Conservation (phyloP, 2,888 invertebrate species). For the Colletes collaris region DNA sequence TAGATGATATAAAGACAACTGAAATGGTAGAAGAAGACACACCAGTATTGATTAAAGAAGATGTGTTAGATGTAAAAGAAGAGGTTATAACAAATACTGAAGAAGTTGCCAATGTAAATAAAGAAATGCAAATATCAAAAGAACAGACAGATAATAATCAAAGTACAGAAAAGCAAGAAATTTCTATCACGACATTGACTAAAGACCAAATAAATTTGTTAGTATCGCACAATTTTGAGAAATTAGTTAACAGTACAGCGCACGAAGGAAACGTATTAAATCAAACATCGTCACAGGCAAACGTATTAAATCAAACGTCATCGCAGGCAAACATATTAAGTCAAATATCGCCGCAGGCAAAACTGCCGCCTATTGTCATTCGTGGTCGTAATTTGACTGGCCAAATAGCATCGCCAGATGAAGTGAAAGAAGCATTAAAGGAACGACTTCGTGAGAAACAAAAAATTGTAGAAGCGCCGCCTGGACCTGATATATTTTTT, state of each 20-base stretch:
- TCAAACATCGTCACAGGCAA: slow-evolving; percentile 56
- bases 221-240: slow-evolving; percentile 26
- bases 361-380: slow-evolving; percentile 29
- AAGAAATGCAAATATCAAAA: slow-evolving; percentile 11
- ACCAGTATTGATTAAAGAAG: slow-evolving; percentile 40
- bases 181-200: slow-evolving; percentile 16
- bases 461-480: slow-evolving; percentile 80
- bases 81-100: slow-evolving; percentile 13
- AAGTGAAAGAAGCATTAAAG: slow-evolving; percentile 85
- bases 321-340: slow-evolving; percentile 24
- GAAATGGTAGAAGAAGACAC: slow-evolving; percentile 45
- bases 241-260: slow-evolving; percentile 19
- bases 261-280: slow-evolving; percentile 31
- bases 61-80: slow-evolving; percentile 23
- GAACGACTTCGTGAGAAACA: slow-evolving; percentile 84
- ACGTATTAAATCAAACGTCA: not conserved
- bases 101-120: not conserved
- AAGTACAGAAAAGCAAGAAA: slow-evolving; percentile 46
- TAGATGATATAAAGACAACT: slow-evolving; percentile 73
- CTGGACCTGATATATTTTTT: slow-evolving; percentile 84
- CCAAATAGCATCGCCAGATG: slow-evolving; percentile 85
- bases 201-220: slow-evolving; percentile 41
- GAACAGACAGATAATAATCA: slow-evolving; percentile 48
- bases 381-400: slow-evolving; percentile 83
- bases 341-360: slow-evolving; percentile 55